Evolutionary conservation across 2,888 invertebrate species (phyloP).

Genomic region (Euzophera pinguis): DNA sequence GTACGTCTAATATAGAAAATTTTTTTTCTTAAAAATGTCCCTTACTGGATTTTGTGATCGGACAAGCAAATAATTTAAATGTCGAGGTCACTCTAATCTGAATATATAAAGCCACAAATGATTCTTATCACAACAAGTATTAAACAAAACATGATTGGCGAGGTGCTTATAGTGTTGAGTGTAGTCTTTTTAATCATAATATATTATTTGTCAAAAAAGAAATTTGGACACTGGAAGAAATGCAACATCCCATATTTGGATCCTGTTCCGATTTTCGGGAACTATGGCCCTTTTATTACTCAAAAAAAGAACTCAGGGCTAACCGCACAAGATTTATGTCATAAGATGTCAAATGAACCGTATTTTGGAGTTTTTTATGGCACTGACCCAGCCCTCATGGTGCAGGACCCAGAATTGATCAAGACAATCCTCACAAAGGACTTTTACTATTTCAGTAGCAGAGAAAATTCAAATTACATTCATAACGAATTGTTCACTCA

Average conservation of each 20-base stretch:
- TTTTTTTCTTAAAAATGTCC: no score
- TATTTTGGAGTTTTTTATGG: not conserved
- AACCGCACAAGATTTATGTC: conserved; percentile 34
- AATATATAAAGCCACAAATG: not conserved
- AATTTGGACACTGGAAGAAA: conserved; percentile 38
- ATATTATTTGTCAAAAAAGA: not conserved
- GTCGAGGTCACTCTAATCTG: not conserved
- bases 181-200: not conserved
- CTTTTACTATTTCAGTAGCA: conserved; percentile 44
- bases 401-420: conserved; percentile 23
- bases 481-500: conserved; percentile 34
- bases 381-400: not conserved
- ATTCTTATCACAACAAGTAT: not conserved
- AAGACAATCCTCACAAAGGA: conserved; percentile 43
- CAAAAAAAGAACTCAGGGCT: conserved; percentile 28
- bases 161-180: not conserved
- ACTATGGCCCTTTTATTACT: conserved; percentile 39
- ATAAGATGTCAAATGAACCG: conserved; percentile 35
- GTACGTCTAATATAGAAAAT: no score
- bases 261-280: conserved; percentile 41
- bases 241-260: conserved; percentile 35
- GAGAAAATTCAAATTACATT: conserved; percentile 39
- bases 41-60: no score
- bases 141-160: not conserved
- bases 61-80: not conserved